Evolutionary conservation across 64 coral and sea anemone species (phyloP).

Genomic region (Exaiptasia diaphana): DNA sequence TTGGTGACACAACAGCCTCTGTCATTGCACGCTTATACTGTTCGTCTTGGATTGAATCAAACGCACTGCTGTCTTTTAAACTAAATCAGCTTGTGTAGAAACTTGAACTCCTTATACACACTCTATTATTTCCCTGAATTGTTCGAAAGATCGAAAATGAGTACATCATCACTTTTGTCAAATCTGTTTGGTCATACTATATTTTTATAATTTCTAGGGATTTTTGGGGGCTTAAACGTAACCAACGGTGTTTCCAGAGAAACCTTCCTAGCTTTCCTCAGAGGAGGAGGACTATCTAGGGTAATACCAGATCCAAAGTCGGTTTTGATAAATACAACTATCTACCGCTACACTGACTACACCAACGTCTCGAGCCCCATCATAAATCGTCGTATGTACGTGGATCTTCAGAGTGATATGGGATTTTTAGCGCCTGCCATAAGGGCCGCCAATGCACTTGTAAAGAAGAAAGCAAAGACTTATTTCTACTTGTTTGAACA

Average conservation of each 20-base stretch:
- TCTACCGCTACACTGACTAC: slow-evolving; percentile 74
- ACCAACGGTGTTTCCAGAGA: slow-evolving; percentile 28
- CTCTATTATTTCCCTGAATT: too few relatives aligned
- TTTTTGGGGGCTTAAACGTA: neutral
- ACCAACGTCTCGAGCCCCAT: slow-evolving; percentile 28
- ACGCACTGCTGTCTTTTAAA: too few relatives aligned
- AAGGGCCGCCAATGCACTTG: slow-evolving; percentile 12
- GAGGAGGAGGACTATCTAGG: neutral
- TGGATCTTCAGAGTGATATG: slow-evolving; percentile 34
- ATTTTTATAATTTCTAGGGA: too few relatives aligned
- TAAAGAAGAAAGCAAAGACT: neutral
- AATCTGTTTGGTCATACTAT: too few relatives aligned
- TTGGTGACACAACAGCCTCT: too few relatives aligned
- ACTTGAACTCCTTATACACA: too few relatives aligned
- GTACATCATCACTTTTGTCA: too few relatives aligned
- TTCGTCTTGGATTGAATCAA: too few relatives aligned
- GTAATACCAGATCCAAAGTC: neutral
- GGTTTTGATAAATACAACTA: neutral
- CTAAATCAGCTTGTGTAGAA: too few relatives aligned
- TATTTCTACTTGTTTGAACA: slow-evolving; percentile 52
- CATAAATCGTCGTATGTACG: slow-evolving; percentile 21
- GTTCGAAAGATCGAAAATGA: too few relatives aligned
- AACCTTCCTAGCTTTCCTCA: neutral
- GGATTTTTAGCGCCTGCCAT: slow-evolving; percentile 17
- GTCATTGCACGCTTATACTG: too few relatives aligned